Evolutionary conservation across 2,113 vertebrate species (phyloP).

Genomic region (Cryptotis parvus): DNA sequence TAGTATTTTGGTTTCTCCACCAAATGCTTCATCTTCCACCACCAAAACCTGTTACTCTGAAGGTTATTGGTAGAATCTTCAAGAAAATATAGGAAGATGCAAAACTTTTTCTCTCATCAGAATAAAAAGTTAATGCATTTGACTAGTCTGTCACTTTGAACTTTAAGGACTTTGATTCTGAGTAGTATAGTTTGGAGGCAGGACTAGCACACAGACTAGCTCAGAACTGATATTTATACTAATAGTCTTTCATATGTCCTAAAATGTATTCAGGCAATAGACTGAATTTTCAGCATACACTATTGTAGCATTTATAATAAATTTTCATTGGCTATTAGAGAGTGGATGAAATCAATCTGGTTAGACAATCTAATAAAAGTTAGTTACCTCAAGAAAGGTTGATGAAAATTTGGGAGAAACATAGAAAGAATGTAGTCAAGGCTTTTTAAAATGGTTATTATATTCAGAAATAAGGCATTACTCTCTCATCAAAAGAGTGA

Average conservation of each 20-base stretch:
- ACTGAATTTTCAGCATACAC: constrained; percentile 50
- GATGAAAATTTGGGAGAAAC: constrained; percentile 21
- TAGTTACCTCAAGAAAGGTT: constrained; percentile 11
- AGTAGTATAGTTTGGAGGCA: constrained; percentile 81
- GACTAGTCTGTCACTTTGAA: constrained; percentile 85
- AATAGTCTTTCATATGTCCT: constrained; percentile 48
- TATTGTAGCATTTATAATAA: constrained; percentile 67
- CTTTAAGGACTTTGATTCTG: constrained; percentile 81
- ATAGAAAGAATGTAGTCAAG: not conserved
- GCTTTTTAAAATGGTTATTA: not conserved
- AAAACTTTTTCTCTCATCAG: constrained; percentile 80
- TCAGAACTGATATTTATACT: constrained; percentile 83
- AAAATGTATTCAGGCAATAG: constrained; percentile 63
- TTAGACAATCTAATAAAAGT: constrained; percentile 46
- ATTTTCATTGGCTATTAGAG: constrained; percentile 74
- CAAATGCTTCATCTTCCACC: not conserved
- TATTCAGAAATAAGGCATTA: too few species aligned
- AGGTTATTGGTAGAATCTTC: constrained; percentile 67
- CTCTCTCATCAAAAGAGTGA: not conserved
- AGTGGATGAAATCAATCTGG: not conserved
- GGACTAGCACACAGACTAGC: constrained; percentile 70
- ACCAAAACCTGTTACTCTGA: not conserved
- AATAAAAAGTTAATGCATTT: constrained; percentile 81
- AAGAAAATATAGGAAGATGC: constrained; percentile 70
- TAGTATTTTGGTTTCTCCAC: not conserved